phyloP scores from a whole-genome alignment of 1,140 invertebrate genomes.

The Sitobion miscanthi region DNA sequence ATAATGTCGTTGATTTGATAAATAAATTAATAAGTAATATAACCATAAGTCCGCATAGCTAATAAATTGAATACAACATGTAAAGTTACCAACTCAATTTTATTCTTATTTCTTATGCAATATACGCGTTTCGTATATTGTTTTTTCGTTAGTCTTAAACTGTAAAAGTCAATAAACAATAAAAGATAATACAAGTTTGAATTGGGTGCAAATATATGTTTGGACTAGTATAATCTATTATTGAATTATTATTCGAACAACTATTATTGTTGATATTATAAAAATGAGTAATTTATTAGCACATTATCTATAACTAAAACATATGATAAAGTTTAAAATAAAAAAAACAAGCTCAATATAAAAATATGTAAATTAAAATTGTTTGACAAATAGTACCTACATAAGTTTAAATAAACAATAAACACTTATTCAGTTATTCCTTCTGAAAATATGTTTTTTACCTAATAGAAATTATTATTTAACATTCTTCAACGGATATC shows the following conservation, averaged over 20 bases:
- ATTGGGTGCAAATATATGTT: constrained; percentile 11
- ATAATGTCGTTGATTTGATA: not conserved
- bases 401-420: too few relatives aligned
- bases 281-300: constrained; percentile 6
- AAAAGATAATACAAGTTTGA: constrained; percentile 16
- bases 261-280: not conserved
- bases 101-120: not conserved
- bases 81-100: not conserved
- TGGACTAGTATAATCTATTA: not conserved
- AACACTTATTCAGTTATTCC: not conserved
- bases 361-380: not conserved
- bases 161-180: constrained; percentile 13
- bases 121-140: not conserved
- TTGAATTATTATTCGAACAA: not conserved
- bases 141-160: not conserved
- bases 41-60: too few relatives aligned
- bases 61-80: too few relatives aligned
- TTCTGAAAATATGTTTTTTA: not conserved
- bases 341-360: not conserved
- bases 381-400: not conserved
- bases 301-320: not conserved
- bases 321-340: not conserved
- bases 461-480: not conserved
- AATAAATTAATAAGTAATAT: not conserved
- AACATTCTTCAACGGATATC: not conserved